Evolutionary conservation across 1,140 invertebrate genomes (phyloP), one percentile per base, ranked within the genome.

Genomic region (Colletes latitarsis): DNA sequence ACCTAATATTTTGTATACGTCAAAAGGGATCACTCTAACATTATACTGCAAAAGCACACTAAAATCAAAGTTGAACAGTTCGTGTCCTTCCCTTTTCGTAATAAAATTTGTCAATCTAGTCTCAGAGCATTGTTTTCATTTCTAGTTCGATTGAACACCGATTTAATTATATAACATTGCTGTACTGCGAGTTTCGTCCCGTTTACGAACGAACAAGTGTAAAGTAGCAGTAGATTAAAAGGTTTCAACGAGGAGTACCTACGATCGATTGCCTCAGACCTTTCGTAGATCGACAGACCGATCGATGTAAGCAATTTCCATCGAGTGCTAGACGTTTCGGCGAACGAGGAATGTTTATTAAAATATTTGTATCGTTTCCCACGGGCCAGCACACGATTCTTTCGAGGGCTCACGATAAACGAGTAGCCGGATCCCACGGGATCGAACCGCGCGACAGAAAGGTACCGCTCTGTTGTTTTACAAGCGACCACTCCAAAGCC

Each of bases 401-500:
- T 81, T 62, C 62, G 69, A 55, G 63, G 77, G 66, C 46, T 74
- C 66, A 66, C 64, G 66, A 76, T 78, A 81, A 87, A 86, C 82
- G 77, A 49, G 82, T 83, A 84, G 85, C 58, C 82, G 67, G 74
- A 85, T 89, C 86, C 86, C 88, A 89, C 86, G 86, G 86, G 83
- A 89, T 87, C 79, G 87, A 82, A 84, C 81, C 79, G 79, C 73
- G 79, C 77, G 82, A 84, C 81, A 89, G 85, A 86, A 88, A 83
- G 87, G 82, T 82, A 86, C 85, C 87, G 85, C 88, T 82, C 83
- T 77, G 82, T 88, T 89, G 89, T 90, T 90, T 88, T 89, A 89
- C 88, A 89, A 89, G 88, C 79, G 84, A 69, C 86, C 88, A 89
- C 88, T 89, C 76, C 74, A 78, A 89, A 89, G 88, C 85, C 88